Base-by-base conservation (phyloP, 2,113 vertebrate genomes). In the Shinisaurus crocodilurus region DNA sequence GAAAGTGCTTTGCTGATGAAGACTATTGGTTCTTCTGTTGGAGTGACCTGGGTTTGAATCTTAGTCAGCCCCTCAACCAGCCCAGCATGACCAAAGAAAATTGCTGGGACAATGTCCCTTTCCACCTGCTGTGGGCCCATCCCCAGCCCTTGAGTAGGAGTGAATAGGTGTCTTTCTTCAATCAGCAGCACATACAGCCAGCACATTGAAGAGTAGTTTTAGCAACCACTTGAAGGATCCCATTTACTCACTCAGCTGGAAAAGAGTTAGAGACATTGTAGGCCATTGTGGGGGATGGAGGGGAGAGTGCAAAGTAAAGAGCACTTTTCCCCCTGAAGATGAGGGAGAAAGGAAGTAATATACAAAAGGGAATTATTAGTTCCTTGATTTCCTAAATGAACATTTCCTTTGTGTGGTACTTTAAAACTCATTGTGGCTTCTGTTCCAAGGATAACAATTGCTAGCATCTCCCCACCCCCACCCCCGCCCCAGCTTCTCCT, bases 71-170 rank as follows among this genome's bases (percentile, higher is more conserved):
- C 32, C 16, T 90, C 74, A 88, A 16, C 70, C 37, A 67, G 43
- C 5, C 75, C 43, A 37, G 25, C 1, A 0, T 0, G 18, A 93
- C 81, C 90, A 94, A 76, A 89, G 85, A 83, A 83, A 94, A 91
- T 90, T 92, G 89, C 92, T 93, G 89, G 90, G 92, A 79, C 85
- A 85, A 77, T 90, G 27, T 94, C 92, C 93, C 92, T 96, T 93
- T 82, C 92, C 91, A 79, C 79, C 74, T 91, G 5, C 57, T 63
- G 16, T 8, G 2, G 1, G 15, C 60, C 20, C 20, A 20, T 3
- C 92, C 95, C 91, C 80, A 93, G 90, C 79, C 60, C 79, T 92
- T 15, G 65, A 94, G 82, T 87, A 70, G 27, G 87, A 88, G 48
- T 67, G 0, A 81, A 91, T 93, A 87, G 85, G 79, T 90, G 85